A percentile compares a stretch with the other conserved stretches of the same genome.
Evolutionary conservation across 1,140 invertebrate species (phyloP).

Genomic region (Trichogramma pretiosum): DNA sequence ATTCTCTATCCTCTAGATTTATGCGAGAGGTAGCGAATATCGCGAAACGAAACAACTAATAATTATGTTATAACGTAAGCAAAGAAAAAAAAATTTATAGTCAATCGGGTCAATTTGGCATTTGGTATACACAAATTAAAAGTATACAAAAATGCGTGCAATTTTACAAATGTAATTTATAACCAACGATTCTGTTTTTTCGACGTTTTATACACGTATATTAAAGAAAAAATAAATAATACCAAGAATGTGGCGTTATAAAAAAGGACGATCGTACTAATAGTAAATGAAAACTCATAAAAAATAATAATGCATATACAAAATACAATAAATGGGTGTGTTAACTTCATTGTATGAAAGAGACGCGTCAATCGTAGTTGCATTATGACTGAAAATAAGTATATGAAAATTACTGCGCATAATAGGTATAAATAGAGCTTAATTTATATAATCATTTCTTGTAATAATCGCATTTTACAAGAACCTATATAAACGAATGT

Average conservation of each 20-base stretch:
- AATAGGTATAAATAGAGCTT: constrained; percentile 4
- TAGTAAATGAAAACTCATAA: too few species aligned
- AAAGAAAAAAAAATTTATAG: constrained; percentile 9
- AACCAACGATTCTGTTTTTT: not conserved
- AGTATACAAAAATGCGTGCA: not conserved
- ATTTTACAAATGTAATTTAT: constrained; percentile 7
- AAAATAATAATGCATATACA: too few species aligned
- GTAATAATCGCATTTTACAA: constrained; percentile 11
- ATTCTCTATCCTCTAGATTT: too few species aligned
- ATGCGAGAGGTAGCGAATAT: too few species aligned
- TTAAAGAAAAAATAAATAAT: not conserved
- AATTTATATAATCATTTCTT: constrained; percentile 14
- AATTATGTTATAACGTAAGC: too few species aligned
- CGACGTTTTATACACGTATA: not conserved
- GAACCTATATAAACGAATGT: constrained; percentile 14
- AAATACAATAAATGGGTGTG: too few species aligned
- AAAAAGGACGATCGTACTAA: too few species aligned
- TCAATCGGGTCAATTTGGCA: constrained; percentile 16
- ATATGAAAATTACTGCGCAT: not conserved
- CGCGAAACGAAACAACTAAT: too few species aligned
- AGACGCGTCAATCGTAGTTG: too few species aligned
- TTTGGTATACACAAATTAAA: constrained; percentile 8
- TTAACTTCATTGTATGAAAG: too few species aligned
- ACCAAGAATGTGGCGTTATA: not conserved
- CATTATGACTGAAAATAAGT: not conserved